A percentile compares a stretch with the other conserved stretches of the same genome.
phyloP scores from a whole-genome alignment of 2,888 invertebrate genomes.

The Drosophila birchii region DNA sequence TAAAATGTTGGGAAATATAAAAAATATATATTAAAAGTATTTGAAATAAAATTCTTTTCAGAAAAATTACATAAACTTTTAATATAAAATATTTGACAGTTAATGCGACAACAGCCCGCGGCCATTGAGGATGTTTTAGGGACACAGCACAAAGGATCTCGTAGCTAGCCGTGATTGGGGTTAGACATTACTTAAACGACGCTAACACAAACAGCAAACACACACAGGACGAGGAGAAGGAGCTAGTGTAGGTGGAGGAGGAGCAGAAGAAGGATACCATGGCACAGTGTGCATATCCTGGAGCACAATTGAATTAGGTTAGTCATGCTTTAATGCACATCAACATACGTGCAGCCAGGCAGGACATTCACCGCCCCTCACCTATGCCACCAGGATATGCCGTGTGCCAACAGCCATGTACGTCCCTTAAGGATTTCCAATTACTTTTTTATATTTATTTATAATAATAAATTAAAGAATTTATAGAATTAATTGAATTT shows the following conservation, averaged over 20 bases:
- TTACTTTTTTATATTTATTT: not conserved
- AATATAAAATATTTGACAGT: slow-evolving; percentile 16
- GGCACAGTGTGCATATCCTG: slow-evolving; percentile 69
- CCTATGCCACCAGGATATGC: slow-evolving; percentile 10
- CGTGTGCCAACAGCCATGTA: not conserved
- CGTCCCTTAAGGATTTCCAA: not conserved
- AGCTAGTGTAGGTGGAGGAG: not conserved
- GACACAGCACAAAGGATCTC: slow-evolving; percentile 41
- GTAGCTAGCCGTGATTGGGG: slow-evolving; percentile 52
- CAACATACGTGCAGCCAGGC: slow-evolving; percentile 73
- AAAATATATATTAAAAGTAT: not conserved
- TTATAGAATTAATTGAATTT: not conserved
- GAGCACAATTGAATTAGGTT: slow-evolving; percentile 80
- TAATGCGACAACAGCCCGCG: slow-evolving; percentile 54
- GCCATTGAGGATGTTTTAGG: slow-evolving; percentile 31
- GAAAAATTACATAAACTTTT: not conserved
- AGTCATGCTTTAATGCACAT: slow-evolving; percentile 80
- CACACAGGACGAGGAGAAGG: not conserved
- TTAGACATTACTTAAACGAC: slow-evolving; percentile 70
- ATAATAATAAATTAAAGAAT: not conserved
- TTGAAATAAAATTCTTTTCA: not conserved
- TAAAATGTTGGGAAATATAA: not conserved
- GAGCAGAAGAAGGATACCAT: slow-evolving; percentile 41
- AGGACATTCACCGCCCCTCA: slow-evolving; percentile 44
- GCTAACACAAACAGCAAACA: slow-evolving; percentile 21